Evolutionary conservation across 2,888 invertebrate species (phyloP), one percentile per base, ranked within the genome.

Genomic region (Chymomyza fuscimana): DNA sequence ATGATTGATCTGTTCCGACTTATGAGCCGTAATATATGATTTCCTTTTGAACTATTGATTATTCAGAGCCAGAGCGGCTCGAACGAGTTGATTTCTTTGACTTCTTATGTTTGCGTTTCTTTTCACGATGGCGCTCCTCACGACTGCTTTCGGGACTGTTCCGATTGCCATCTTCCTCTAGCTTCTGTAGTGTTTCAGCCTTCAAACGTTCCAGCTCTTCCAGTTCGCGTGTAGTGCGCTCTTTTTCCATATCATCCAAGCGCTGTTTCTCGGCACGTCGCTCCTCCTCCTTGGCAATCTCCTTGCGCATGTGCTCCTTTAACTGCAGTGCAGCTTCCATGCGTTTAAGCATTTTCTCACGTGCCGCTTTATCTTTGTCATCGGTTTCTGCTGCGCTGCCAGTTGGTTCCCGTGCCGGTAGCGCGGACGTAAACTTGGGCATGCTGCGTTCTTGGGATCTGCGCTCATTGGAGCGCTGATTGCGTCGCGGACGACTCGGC

Each of bases 231-330:
- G 89, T 89, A 3, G 89, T 89, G 66, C 89, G 90, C 68, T 90
- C 90, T 65, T 91, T 91, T 73, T 90, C 91, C 9, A 90, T 72
- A 40, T 92, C 92, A 67, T 92, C 90, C 60, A 89, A 73, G 25
- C 90, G 89, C 74, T 90, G 90, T 69, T 90, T 90, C 73, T 94
- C 94, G 1, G 92, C 93, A 58, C 93, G 93, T 69, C 93, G 93
- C 78, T 93, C 93, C 76, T 93, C 93, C 80, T 93, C 92, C 79
- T 93, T 94, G 63, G 93, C 92, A 54, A 93, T 92, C 77, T 93
- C 93, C 74, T 93, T 90, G 70, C 94, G 94, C 92, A 94, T 94
- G 78, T 94, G 94, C 80, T 94, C 94, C 78, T 94, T 93, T 58
- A 94, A 88, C 75, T 93, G 87, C 74, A 93, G 85, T 19, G 93